Conservation (phyloP, 2,888 invertebrate genomes). For the Rhingia rostrata region DNA sequence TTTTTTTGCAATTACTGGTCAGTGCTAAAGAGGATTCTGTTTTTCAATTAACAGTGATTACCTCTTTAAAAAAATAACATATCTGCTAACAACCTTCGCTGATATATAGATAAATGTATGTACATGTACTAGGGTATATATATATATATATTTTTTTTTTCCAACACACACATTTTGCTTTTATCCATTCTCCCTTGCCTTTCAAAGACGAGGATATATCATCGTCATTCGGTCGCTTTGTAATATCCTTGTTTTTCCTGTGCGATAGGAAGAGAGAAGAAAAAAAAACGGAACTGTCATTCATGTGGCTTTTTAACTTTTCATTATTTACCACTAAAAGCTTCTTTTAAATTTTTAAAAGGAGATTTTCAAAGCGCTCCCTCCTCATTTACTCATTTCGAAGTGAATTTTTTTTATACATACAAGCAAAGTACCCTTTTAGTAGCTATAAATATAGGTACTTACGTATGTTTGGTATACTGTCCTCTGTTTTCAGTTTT, state of each 20-base stretch:
- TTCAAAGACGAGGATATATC: conserved; percentile 54
- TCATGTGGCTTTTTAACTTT: conserved; percentile 84
- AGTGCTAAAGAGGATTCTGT: conserved; percentile 31
- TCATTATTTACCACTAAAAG: conserved; percentile 84
- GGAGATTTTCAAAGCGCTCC: conserved; percentile 75
- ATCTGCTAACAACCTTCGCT: conserved; percentile 44
- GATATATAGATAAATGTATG: conserved; percentile 11
- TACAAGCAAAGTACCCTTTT: conserved; percentile 68
- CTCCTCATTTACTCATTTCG: conserved; percentile 56
- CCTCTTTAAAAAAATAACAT: conserved; percentile 53
- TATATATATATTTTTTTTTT: conserved; percentile 16
- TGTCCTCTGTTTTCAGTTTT: neutral
- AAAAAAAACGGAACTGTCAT: conserved; percentile 76
- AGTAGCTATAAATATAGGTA: conserved; percentile 30
- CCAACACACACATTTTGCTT: conserved; percentile 28
- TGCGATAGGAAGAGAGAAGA: conserved; percentile 18
- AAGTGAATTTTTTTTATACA: conserved; percentile 18
- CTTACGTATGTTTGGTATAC: conserved; percentile 10
- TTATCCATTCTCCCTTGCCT: conserved; percentile 37
- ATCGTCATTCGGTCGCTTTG: conserved; percentile 57
- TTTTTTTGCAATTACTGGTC: conserved; percentile 24
- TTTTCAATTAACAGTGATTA: conserved; percentile 60
- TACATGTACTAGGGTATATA: neutral
- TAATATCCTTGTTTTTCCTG: conserved; percentile 59
- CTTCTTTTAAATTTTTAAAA: conserved; percentile 83